Percentiles rank a stretch among this genome's conserved stretches.
Conservation (phyloP, 2,113 vertebrate genomes). For the Anarrhichthys ocellatus region DNA sequence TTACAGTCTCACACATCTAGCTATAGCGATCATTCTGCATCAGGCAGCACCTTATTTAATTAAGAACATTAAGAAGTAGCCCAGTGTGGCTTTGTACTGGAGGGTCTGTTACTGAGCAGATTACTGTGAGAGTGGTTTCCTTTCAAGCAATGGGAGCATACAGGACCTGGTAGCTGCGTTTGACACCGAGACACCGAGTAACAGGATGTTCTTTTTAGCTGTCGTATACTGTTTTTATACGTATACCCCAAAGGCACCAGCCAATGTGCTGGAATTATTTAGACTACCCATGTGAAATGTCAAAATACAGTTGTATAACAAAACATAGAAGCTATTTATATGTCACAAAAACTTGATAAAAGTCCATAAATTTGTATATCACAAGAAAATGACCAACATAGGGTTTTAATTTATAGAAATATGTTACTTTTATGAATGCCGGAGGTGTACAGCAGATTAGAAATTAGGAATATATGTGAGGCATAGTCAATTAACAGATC, state of each 20-base stretch:
- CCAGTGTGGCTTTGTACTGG: conserved; percentile 36
- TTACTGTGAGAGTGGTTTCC: conserved; percentile 58
- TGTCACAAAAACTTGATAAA: neutral
- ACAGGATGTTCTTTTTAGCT: conserved; percentile 54
- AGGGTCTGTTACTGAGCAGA: conserved; percentile 52
- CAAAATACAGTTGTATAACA: conserved; percentile 12
- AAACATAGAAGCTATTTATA: conserved; percentile 1
- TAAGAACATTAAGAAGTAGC: conserved; percentile 57
- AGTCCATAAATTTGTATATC: neutral
- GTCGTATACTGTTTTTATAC: conserved; percentile 42
- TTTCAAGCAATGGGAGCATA: conserved; percentile 15
- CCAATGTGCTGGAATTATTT: neutral
- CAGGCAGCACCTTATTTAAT: conserved; percentile 62
- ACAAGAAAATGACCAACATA: neutral
- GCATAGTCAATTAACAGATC: conserved; percentile 3
- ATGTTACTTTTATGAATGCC: neutral
- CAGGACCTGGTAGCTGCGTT: conserved; percentile 29
- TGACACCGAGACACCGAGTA: conserved; percentile 31
- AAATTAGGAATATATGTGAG: neutral
- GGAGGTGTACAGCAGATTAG: neutral
- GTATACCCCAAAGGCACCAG: conserved; percentile 29
- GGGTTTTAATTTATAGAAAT: neutral
- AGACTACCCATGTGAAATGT: conserved; percentile 23
- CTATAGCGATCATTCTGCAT: conserved; percentile 28
- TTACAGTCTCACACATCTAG: conserved; percentile 6